Percentiles rank a stretch among this genome's conserved stretches.
phyloP scores from a whole-genome alignment of 2,113 vertebrate species.

The Semicossyphus pulcher region DNA sequence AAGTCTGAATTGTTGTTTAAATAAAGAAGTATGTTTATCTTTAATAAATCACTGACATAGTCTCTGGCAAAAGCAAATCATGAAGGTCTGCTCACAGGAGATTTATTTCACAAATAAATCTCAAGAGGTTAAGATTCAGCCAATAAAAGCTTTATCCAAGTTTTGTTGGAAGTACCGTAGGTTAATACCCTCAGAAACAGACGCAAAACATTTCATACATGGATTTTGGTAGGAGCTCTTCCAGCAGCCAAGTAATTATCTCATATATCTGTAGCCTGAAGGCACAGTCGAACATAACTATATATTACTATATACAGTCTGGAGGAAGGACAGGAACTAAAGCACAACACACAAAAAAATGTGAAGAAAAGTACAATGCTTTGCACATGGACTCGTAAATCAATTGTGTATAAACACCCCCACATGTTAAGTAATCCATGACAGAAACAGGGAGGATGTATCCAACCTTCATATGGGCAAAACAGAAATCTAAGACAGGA shows the following conservation, averaged over 20 bases:
- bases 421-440: conserved; percentile 32
- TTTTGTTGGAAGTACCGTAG: conserved; percentile 9
- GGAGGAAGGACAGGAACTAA: not conserved
- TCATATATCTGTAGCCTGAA: conserved; percentile 65
- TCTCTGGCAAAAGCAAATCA: not conserved
- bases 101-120: not conserved
- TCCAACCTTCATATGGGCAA: not conserved
- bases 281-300: conserved; percentile 41
- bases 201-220: conserved; percentile 42
- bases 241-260: conserved; percentile 35
- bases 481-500: not conserved
- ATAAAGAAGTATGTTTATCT: too few species aligned
- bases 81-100: too few species aligned
- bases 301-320: conserved; percentile 25
- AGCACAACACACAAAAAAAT: conserved; percentile 18
- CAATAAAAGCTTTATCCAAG: conserved; percentile 3
- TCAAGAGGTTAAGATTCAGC: not conserved
- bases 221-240: conserved; percentile 36
- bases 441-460: conserved; percentile 3
- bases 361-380: not conserved
- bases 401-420: conserved; percentile 29
- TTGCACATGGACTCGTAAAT: not conserved
- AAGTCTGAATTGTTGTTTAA: not conserved
- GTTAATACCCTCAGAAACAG: conserved; percentile 44
- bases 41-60: not conserved